Base-by-base conservation (phyloP, 2,113 vertebrate genomes). In the Coreoperca whiteheadi region DNA sequence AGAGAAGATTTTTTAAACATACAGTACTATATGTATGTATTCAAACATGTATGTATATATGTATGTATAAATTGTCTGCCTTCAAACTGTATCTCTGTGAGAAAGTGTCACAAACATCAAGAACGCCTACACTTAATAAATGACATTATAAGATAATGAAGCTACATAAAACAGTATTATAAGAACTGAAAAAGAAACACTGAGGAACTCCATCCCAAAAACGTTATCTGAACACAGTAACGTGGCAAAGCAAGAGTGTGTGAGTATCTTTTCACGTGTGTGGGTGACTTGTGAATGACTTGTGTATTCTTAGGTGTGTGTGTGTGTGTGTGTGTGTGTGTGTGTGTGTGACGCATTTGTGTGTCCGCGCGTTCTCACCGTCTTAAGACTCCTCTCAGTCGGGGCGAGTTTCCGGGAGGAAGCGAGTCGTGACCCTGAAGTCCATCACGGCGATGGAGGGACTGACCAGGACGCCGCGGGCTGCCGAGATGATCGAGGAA, bases 351-450 rank as follows among this genome's bases (percentile, higher is more conserved):
- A n/a, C n/a, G n/a, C n/a, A n/a, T n/a, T n/a, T 50, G 70, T 41
- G 65, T 57, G 54, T 59, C 68, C 69, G 25, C 21, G 56, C 70
- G 68, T 71, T 16, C 82, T 85, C 66, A 85, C 84, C 59, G 48
- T 86, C 65, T 83, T 74, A 70, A 66, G 63, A 50, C 61, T 18
- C 71, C 50, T 72, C 75, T 77, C 46, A 30, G 64, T 48, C 28
- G 73, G 75, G 66, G 78, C 63, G 61, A 79, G 83, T 74, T 77
- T 87, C 65, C 74, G 83, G 83, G 78, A 86, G 85, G 87, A 90
- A 90, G 87, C 23, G 79, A 92, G 81, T 90, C 79, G 87, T 92
- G 91, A 92, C 88, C 88, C 85, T 7, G 8, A 4, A 79, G 81
- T 85, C 83, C 87, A 90, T 90, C 75, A 77, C 0, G 63, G 88